Base-by-base conservation (phyloP, 2,113 vertebrate species). In the Sturnira hondurensis region DNA sequence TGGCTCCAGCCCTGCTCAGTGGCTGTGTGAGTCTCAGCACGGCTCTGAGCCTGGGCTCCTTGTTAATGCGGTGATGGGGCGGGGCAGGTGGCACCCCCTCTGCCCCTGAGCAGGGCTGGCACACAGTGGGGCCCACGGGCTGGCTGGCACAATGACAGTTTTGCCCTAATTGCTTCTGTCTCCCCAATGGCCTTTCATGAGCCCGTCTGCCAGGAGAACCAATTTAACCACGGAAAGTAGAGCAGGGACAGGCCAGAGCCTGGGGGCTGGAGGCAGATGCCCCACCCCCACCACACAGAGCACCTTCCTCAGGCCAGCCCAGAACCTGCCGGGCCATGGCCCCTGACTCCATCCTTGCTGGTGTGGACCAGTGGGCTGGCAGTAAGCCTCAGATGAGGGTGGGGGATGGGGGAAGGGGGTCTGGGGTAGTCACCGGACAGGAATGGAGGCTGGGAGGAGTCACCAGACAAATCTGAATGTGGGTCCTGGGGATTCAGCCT, bases 111-210 rank as follows among this genome's bases (percentile, higher is more conserved):
- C 38, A 13, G 6, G 36, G 31, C 67, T 28, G n/a, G 38, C 38
- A 33, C 45, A 24, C 26, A 78, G 82, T 24, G 70, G 67, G 84
- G 87, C 70, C 86, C 4, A 10, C 76, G 0, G 15, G 50, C 56
- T 0, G 2, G 47, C 76, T 52, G 86, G 90, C 38, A 58, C 8
- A 24, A 17, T 73, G n/a, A 70, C 56, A 80, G 45, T 7, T 38
- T 24, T 82, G 78, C 89, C 93, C 93, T 82, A 84, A 91, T 70
- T 90, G 47, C 77, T 84, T 38, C 22, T 19, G 22, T 70, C 68
- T 78, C 88, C 0, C 1, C 26, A 45, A 38, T 22, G 17, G 71
- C 76, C 91, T 81, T 76, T 88, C 76, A 15, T 0, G 14, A 33
- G 56, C 9, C n/a, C 1, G 10, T 54, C 65, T 19, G 54, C 45